These are phyloP conservation scores for Aphelinus certus DNA, from an alignment of 1,140 invertebrate genomes.

Conservation along the genomic window DNA sequence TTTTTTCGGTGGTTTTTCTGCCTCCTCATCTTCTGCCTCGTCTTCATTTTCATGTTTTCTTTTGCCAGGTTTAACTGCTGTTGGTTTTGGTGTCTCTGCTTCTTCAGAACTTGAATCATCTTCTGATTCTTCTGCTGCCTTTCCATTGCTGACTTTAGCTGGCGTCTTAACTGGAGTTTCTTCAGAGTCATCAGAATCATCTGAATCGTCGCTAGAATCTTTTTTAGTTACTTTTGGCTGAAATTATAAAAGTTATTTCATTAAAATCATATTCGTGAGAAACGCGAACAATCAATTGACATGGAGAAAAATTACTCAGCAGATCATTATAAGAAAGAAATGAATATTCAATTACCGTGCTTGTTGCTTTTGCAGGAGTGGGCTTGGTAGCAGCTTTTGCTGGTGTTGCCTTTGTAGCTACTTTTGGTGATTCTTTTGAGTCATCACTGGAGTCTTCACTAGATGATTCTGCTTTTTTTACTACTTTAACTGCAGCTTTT, in stretches of 20 bases:
- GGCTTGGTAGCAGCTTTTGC: slow-evolving; percentile 26
- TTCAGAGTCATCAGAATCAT: slow-evolving; percentile 35
- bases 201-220: slow-evolving; percentile 31
- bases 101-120: slow-evolving; percentile 48
- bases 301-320: too few species aligned
- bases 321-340: too few species aligned
- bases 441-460: slow-evolving; percentile 52
- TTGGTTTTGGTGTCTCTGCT: neutral
- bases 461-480: slow-evolving; percentile 48
- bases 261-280: too few species aligned
- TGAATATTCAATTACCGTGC: neutral
- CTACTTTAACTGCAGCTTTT: neutral
- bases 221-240: slow-evolving; percentile 27
- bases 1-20: slow-evolving; percentile 51
- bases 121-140: slow-evolving; percentile 40
- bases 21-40: slow-evolving; percentile 53
- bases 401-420: slow-evolving; percentile 29
- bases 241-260: neutral
- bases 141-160: slow-evolving; percentile 27
- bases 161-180: slow-evolving; percentile 41
- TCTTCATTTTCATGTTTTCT: slow-evolving; percentile 58
- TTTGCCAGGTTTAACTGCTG: slow-evolving; percentile 23
- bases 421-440: slow-evolving; percentile 41
- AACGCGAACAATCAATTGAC: too few species aligned
- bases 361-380: slow-evolving; percentile 7